Evolutionary conservation across 2,888 invertebrate species (phyloP), one percentile per base, ranked within the genome.

Genomic region (Gasteruption jaculator): DNA sequence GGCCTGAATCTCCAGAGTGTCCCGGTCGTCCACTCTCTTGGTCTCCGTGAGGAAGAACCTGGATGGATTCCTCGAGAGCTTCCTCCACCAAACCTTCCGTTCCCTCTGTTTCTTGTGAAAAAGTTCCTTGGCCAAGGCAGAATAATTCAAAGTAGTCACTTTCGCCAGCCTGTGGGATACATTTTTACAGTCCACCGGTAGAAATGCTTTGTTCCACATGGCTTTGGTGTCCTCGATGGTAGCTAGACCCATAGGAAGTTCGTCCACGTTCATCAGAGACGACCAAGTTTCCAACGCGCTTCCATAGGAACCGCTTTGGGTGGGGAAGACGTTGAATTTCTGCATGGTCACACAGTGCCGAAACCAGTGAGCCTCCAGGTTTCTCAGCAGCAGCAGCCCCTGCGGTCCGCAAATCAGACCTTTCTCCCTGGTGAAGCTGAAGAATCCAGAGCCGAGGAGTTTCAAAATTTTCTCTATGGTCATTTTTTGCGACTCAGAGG

Each of bases 11-110:
- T 83, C 78, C 3, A 84, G 79, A 36, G 71, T 71, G 33, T 74
- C 72, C 46, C 73, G 67, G 29, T 60, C 57, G 20, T 60, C 63
- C 2, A 56, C 42, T 38, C 69, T 68, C 69, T 76, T 61, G 71
- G 62, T 74, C 55, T 86, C 85, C 34, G 78, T 77, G 6, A 85
- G 64, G 26, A 69, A 64, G 65, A 86, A 87, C 33, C 84, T 74
- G 44, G 85, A 83, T 10, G 90, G 89, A 34, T 59, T 48, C 38
- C 58, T 60, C n/a, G 58, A 56, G 50, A 84, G 80, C 66, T 83
- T 86, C 71, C 88, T 82, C 90, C 90, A 91, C 89, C 90, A 91
- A 54, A 83, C 81, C 63, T 85, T 85, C 41, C 88, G 77, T 57
- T 86, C 83, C 46, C 83, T 76, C 61, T 88, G 88, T 74, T 85